Conservation (phyloP, 1,140 invertebrate genomes). For the Lordiphosa stackelbergi region DNA sequence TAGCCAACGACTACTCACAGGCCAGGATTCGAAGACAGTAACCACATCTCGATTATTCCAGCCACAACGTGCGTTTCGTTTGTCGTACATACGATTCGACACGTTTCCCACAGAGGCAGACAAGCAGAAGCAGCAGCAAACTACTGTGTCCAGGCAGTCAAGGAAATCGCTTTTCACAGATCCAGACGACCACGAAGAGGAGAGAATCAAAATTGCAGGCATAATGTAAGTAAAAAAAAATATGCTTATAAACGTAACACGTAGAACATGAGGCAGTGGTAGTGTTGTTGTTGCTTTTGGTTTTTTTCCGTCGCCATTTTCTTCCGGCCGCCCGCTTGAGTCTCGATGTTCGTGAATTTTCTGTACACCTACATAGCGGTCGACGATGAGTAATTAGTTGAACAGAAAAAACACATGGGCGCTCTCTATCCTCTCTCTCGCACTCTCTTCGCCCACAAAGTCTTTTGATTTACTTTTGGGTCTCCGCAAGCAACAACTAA, state of each 20-base stretch:
- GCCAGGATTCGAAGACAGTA: slow-evolving; percentile 37
- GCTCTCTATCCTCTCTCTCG: no score
- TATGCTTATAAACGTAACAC: slow-evolving; percentile 17
- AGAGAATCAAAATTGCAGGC: slow-evolving; percentile 67
- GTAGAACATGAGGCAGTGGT: background rate
- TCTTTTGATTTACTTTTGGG: slow-evolving; percentile 16
- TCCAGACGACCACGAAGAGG: slow-evolving; percentile 54
- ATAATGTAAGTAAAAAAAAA: slow-evolving; percentile 53
- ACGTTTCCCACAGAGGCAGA: slow-evolving; percentile 33
- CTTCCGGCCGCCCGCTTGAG: slow-evolving; percentile 35
- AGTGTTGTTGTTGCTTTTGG: slow-evolving; percentile 16
- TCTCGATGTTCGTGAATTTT: slow-evolving; percentile 45
- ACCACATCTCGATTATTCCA: slow-evolving; percentile 27
- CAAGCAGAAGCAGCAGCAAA: slow-evolving; percentile 23
- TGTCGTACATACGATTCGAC: slow-evolving; percentile 40
- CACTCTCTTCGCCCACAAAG: background rate
- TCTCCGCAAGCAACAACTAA: slow-evolving; percentile 33
- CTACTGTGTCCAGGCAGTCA: slow-evolving; percentile 24
- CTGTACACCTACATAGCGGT: slow-evolving; percentile 47
- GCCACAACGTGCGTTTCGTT: slow-evolving; percentile 55
- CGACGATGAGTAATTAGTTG: slow-evolving; percentile 64
- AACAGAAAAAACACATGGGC: slow-evolving; percentile 35
- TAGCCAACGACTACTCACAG: slow-evolving; percentile 3
- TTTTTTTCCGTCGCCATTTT: slow-evolving; percentile 69
- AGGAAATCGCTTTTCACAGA: slow-evolving; percentile 56